These are phyloP conservation scores for Hymenochirus boettgeri DNA, from an alignment of 2,113 vertebrate species.

Conservation along the genomic window DNA sequence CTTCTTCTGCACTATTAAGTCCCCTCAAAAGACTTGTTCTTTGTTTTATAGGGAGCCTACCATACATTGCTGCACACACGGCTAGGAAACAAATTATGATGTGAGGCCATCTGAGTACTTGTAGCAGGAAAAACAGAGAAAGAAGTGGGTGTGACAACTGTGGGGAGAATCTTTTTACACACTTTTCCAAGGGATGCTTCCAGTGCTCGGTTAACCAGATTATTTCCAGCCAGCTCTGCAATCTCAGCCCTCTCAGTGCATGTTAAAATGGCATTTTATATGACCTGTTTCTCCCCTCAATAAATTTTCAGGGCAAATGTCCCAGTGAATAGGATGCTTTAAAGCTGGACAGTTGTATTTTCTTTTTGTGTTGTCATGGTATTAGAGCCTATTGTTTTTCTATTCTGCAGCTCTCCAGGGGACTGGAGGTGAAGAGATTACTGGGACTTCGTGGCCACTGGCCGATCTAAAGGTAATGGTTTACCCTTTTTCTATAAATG, in stretches of 20 bases:
- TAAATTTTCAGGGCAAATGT: background rate
- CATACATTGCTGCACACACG: conserved; percentile 10
- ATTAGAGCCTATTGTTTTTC: conserved; percentile 41
- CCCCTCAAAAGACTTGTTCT: background rate
- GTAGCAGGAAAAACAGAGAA: conserved; percentile 8
- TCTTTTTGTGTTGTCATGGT: background rate
- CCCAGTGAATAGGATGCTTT: background rate
- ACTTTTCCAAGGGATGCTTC: conserved; percentile 5
- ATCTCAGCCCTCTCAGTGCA: too few species aligned
- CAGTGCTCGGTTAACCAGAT: background rate
- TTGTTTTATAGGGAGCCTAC: background rate
- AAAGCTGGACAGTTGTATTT: background rate
- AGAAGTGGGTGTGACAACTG: conserved; percentile 18
- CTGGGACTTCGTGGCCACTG: conserved; percentile 47
- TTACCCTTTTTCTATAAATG: too few species aligned
- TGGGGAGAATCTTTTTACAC: conserved; percentile 7
- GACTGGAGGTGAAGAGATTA: conserved; percentile 48
- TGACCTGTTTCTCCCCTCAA: too few species aligned
- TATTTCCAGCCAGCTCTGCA: conserved; percentile 7
- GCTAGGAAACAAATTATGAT: conserved; percentile 21
- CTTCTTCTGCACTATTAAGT: background rate
- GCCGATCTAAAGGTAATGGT: conserved; percentile 52
- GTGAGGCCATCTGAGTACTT: conserved; percentile 20
- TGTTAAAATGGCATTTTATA: too few species aligned
- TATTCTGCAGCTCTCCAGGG: conserved; percentile 49